phyloP scores from a whole-genome alignment of 1,140 invertebrate genomes.

The Cyphomyrmex costatus region DNA sequence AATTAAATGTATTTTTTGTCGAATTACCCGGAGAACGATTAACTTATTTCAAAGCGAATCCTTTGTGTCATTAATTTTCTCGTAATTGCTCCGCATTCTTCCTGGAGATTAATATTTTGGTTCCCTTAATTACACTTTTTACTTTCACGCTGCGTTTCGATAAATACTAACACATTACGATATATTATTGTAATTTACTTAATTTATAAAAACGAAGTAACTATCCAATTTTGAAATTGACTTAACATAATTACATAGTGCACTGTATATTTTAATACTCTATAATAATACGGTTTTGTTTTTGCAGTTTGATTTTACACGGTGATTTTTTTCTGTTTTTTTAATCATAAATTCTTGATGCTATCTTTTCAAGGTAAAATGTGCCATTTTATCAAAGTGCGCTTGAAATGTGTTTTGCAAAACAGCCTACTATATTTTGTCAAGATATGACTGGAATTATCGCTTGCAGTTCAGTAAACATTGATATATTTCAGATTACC shows the following conservation, averaged over 20 bases:
- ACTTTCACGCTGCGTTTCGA: neutral
- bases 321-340: neutral
- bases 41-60: conserved; percentile 1
- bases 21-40: neutral
- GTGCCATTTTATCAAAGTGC: conserved; percentile 28
- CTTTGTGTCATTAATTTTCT: neutral
- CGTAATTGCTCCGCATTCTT: neutral
- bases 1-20: conserved; percentile 34
- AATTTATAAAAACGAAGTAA: neutral
- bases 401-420: conserved; percentile 28
- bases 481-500: conserved; percentile 33
- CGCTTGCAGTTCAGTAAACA: conserved; percentile 49
- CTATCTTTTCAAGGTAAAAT: conserved; percentile 37
- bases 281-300: neutral
- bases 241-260: neutral
- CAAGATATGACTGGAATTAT: conserved; percentile 48
- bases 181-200: neutral
- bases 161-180: neutral
- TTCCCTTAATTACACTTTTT: conserved; percentile 4
- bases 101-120: conserved; percentile 16
- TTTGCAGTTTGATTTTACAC: neutral
- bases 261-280: neutral
- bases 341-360: conserved; percentile 7
- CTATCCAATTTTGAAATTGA: neutral
- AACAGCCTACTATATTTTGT: conserved; percentile 22